Evolutionary conservation across 2,888 invertebrate species (phyloP).

Genomic region (Ypsolopha scabrella): DNA sequence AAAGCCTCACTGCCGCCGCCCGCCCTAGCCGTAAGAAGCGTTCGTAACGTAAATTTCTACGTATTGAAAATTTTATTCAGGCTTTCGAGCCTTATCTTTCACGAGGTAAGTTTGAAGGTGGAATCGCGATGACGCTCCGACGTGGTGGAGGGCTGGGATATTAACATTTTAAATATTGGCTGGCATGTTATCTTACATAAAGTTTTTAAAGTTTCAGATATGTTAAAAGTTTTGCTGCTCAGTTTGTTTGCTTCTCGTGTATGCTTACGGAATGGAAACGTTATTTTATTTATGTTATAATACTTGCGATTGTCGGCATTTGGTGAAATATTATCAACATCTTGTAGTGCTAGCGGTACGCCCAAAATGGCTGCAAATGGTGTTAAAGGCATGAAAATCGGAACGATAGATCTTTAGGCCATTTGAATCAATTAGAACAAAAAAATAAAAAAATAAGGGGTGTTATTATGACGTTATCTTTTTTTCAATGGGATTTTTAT

Average conservation of each 20-base stretch:
- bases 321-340: too few species aligned
- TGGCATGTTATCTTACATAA: not conserved
- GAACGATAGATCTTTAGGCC: too few species aligned
- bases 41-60: conserved; percentile 27
- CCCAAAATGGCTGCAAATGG: too few species aligned
- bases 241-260: not conserved
- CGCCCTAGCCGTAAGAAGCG: conserved; percentile 21
- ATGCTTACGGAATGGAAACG: not conserved
- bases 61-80: conserved; percentile 39
- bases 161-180: conserved; percentile 4
- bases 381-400: too few species aligned
- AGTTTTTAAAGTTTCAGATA: not conserved
- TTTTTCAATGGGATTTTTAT: too few species aligned
- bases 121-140: too few species aligned
- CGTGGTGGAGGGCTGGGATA: not conserved
- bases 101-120: not conserved
- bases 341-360: too few species aligned
- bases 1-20: conserved; percentile 48
- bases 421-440: too few species aligned
- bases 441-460: too few species aligned
- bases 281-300: not conserved
- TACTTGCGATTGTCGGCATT: too few species aligned
- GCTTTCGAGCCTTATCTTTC: conserved; percentile 22
- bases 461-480: too few species aligned
- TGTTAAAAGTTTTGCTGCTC: too few species aligned